Conservation (phyloP, 2,797 vertebrate genomes). For the Sphaeramia orbicularis region DNA sequence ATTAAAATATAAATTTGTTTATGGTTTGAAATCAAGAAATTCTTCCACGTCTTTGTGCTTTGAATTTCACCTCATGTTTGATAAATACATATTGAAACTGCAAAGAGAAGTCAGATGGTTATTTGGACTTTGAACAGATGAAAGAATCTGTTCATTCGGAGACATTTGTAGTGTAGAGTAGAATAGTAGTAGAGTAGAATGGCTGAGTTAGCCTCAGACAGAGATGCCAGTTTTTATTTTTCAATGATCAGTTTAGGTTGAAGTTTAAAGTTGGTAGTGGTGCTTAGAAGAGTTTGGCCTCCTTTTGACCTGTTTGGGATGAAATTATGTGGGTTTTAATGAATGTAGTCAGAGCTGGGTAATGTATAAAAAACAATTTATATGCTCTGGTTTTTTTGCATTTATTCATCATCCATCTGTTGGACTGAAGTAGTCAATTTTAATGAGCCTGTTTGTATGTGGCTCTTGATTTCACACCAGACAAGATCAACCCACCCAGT, state of each 20-base stretch:
- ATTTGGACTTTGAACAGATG: too few species aligned
- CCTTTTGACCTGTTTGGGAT: constrained; percentile 17
- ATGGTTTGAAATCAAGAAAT: neutral
- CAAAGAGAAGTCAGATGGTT: neutral
- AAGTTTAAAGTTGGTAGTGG: constrained; percentile 15
- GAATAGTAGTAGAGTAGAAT: too few species aligned
- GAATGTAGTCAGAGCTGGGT: constrained; percentile 16
- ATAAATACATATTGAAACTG: neutral
- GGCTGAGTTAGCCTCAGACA: neutral
- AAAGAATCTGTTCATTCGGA: neutral
- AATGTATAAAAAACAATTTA: constrained; percentile 43
- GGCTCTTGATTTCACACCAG: neutral
- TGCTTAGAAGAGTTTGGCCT: constrained; percentile 2
- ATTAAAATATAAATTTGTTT: neutral
- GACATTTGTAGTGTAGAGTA: neutral
- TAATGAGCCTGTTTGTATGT: neutral
- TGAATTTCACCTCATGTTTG: neutral
- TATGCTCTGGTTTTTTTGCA: constrained; percentile 23
- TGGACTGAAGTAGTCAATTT: neutral
- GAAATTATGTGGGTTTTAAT: constrained; percentile 40
- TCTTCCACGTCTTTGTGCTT: neutral
- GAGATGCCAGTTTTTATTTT: neutral
- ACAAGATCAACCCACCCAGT: neutral
- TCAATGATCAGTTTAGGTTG: constrained; percentile 3
- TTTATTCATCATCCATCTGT: neutral